Evolutionary conservation across 2,888 invertebrate species (phyloP), one percentile per base, ranked within the genome.

Genomic region (Scaeva pyrastri): DNA sequence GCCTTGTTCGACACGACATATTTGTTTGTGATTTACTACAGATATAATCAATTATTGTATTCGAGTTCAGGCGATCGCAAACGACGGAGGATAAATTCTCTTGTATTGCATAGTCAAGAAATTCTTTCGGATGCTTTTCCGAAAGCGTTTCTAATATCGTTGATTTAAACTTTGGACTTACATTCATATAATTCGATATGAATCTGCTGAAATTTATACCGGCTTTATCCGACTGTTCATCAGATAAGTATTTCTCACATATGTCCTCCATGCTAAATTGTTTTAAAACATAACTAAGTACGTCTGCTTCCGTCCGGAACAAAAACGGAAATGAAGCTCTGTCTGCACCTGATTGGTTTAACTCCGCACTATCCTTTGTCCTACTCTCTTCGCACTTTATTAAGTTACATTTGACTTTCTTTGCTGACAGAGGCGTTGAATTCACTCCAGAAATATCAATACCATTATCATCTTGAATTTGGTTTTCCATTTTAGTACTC

Each of bases 61-160:
- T 90, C 52, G 90, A 89, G 88, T 91, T 92, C n/a, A 93, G 89
- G 8, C 91, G 91, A 83, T 92, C 92, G 72, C 93, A 93, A n/a
- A 93, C 92, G n/a, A 90, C 90, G 2, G 91, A 90, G 0, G 91
- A 91, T 7, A 92, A 89, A 88, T 93, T 93, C 79, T 92, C 93
- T 81, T 92, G 91, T 7, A 93, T 89, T 0, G 93, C 92, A 88
- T 92, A 91, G 76, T 93, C 91, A 60, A 93, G 88, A 76, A 92
- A 92, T 39, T 92, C 92, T 71, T 91, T 91, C 7, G 93, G 91
- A 84, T 92, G 91, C 82, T 92, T 91, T 88, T 93, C 92, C 2
- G 92, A 92, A 14, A 93, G 88, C 2, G 89, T 90, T 83, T 92
- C 93, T 58, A 93, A 79, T 4, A 92, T 90, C 78, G 88, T 90